Conservation (phyloP, 2,113 vertebrate species). For the Synchiropus splendidus region DNA sequence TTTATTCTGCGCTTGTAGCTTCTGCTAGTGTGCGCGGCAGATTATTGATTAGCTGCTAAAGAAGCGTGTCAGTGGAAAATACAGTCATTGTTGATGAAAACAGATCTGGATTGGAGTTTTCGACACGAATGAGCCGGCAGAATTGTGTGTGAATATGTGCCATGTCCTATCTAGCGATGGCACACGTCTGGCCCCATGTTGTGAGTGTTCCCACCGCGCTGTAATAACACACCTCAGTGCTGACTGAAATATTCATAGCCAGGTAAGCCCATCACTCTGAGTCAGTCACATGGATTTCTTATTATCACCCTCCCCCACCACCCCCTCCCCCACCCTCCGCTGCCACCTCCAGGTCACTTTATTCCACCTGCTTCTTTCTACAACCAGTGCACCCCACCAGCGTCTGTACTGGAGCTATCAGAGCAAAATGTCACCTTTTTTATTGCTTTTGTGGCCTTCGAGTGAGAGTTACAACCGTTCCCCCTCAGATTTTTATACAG, state of each 20-base stretch:
- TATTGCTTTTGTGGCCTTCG: conserved; percentile 8
- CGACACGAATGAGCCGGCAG: too few relatives aligned
- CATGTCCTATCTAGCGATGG: conserved; percentile 42
- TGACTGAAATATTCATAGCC: conserved; percentile 65
- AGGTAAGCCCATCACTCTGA: conserved; percentile 57
- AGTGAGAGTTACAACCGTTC: too few relatives aligned
- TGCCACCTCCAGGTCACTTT: conserved; percentile 42
- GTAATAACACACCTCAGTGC: conserved; percentile 64
- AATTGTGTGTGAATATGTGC: conserved; percentile 14
- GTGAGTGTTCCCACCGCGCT: conserved; percentile 52
- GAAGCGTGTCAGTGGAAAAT: too few relatives aligned
- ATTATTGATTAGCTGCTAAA: too few relatives aligned
- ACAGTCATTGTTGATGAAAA: too few relatives aligned
- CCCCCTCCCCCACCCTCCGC: conserved; percentile 12
- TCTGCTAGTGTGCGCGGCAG: too few relatives aligned
- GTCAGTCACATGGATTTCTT: conserved; percentile 57
- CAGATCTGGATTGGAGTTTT: too few relatives aligned
- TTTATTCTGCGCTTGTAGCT: too few relatives aligned
- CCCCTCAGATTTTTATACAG: too few relatives aligned
- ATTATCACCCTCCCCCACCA: conserved; percentile 37
- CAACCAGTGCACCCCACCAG: conserved; percentile 29
- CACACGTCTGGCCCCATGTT: conserved; percentile 51
- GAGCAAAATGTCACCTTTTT: conserved; percentile 28
- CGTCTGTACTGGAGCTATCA: conserved; percentile 10
- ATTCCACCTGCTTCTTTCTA: conserved; percentile 40